phyloP scores from a whole-genome alignment of 2,113 vertebrate genomes.

The Passer montanus region DNA sequence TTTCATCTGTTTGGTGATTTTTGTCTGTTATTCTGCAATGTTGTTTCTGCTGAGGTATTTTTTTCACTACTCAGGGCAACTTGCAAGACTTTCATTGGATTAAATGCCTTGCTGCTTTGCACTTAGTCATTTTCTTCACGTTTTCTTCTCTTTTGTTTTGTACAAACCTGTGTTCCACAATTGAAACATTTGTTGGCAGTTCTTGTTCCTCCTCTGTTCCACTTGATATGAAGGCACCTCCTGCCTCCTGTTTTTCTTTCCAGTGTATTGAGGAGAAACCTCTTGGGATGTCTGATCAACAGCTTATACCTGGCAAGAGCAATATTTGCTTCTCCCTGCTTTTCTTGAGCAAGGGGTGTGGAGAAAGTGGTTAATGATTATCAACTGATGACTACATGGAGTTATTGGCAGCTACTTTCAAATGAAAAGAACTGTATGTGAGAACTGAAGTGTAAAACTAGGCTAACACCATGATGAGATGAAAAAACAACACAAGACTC shows the following conservation, averaged over 20 bases:
- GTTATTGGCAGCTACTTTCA: neutral
- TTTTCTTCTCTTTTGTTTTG: neutral
- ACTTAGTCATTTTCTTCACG: neutral
- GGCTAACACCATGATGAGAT: neutral
- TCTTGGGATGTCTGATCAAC: neutral
- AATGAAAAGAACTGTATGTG: neutral
- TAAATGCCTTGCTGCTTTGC: neutral
- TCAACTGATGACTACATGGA: neutral
- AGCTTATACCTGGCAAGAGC: neutral
- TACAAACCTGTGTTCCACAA: neutral
- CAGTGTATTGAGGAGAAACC: neutral
- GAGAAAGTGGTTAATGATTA: neutral
- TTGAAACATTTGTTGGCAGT: neutral
- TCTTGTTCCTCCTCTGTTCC: neutral
- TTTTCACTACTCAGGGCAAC: neutral
- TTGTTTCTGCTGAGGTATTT: neutral
- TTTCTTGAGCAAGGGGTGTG: neutral
- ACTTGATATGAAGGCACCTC: neutral
- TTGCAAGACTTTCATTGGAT: neutral
- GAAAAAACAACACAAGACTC: neutral
- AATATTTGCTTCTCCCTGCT: neutral
- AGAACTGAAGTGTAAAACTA: neutral
- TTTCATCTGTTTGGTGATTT: neutral
- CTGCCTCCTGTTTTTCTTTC: neutral
- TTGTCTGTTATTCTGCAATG: neutral